Conservation (phyloP, 2,797 vertebrate genomes). For the Eidolon dupreanum region DNA sequence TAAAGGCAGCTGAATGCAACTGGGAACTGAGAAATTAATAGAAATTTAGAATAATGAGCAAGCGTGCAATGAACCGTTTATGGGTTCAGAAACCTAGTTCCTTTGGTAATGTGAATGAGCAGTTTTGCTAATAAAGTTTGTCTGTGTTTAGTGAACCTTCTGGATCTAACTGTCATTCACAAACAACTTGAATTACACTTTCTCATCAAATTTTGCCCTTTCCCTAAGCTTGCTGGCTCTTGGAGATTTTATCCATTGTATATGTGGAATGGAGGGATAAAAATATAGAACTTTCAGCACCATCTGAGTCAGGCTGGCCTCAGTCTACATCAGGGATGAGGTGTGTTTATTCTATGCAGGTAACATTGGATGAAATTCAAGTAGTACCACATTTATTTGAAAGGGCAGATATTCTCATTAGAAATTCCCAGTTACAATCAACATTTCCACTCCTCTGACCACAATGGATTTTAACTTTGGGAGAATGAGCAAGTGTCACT, state of each 20-base stretch:
- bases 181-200: constrained; percentile 49
- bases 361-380: neutral
- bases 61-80: constrained; percentile 65
- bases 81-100: constrained; percentile 65
- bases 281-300: neutral
- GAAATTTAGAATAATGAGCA: constrained; percentile 64
- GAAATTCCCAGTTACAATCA: neutral
- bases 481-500: neutral
- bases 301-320: neutral
- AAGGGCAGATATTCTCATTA: neutral
- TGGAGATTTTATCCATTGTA: neutral
- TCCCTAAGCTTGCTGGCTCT: neutral
- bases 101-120: constrained; percentile 60
- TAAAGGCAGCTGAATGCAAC: constrained; percentile 40
- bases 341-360: neutral
- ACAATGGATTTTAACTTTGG: neutral
- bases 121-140: constrained; percentile 62
- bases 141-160: constrained; percentile 31
- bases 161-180: constrained; percentile 9
- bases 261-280: neutral
- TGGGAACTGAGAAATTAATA: constrained; percentile 75
- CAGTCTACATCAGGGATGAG: neutral
- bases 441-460: neutral
- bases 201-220: constrained; percentile 25
- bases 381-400: neutral